Conservation (phyloP, 2,113 vertebrate genomes). For the Hiodon alosoides region DNA sequence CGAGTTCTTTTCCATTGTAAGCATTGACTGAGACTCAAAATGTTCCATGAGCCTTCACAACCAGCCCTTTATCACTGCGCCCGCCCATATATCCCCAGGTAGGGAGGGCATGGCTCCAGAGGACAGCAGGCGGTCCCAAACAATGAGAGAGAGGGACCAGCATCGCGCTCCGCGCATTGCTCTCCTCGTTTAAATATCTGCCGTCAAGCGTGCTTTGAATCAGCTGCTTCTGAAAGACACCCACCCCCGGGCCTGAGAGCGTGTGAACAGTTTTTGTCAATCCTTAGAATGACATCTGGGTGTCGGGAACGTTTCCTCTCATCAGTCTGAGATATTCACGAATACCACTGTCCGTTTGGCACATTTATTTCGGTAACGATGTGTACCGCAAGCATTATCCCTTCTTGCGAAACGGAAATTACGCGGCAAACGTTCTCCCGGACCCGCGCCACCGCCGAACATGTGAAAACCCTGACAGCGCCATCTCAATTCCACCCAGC, state of each 20-base stretch:
- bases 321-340: slow-evolving; percentile 1
- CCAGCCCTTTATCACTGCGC: too few relatives aligned
- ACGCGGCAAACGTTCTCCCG: too few relatives aligned
- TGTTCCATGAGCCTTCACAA: too few relatives aligned
- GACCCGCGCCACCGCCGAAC: too few relatives aligned
- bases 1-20: too few relatives aligned
- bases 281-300: slow-evolving; percentile 6
- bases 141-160: slow-evolving; percentile 14
- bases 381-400: background rate
- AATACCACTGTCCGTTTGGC: background rate
- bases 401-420: too few relatives aligned
- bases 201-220: slow-evolving; percentile 37
- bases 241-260: slow-evolving; percentile 12
- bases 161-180: slow-evolving; percentile 23
- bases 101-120: background rate
- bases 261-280: background rate
- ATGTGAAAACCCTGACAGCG: background rate
- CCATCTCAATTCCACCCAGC: slow-evolving; percentile 2
- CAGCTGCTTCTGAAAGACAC: slow-evolving; percentile 30
- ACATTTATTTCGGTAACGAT: background rate
- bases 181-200: slow-evolving; percentile 38
- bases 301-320: slow-evolving; percentile 8
- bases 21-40: too few relatives aligned
- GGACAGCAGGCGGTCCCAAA: background rate
- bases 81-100: too few relatives aligned